Base-by-base conservation (phyloP, 2,797 vertebrate species). In the Acanthopagrus latus region DNA sequence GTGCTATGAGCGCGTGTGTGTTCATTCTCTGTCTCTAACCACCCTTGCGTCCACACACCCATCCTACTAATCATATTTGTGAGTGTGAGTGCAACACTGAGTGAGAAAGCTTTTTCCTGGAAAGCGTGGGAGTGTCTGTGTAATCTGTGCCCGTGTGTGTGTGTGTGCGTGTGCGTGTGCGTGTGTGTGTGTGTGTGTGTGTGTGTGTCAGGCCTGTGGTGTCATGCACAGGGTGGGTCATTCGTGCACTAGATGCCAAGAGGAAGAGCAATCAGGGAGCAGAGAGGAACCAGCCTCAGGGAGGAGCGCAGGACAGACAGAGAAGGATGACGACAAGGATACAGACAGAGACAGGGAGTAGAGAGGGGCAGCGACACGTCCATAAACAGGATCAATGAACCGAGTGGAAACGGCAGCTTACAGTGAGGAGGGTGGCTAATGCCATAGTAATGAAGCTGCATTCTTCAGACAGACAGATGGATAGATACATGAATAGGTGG, bases 251-350 rank as follows among this genome's bases (percentile, higher is more conserved):
- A 63, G 47, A 89, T 89, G 88, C 90, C 91, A 93, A 95, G 89
- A 95, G 94, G 94, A 95, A 95, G 88, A 93, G 93, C 84, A 95
- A 95, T 95, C 92, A 94, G 82, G 76, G 81, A 83, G 83, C 77
- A 57, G 65, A 76, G 86, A 87, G 87, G 86, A 91, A 88, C 83
- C 82, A 68, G 85, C 70, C 65, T 75, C 82, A 91, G 88, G 85
- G 89, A 86, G 83, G 86, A 79, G 75, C 67, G 84, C 73, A 59
- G 65, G 27, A 80, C 68, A 91, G 81, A 85, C 73, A 86, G 79
- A 85, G 12, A 68, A 58, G 52, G 67, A 76, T 78, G 85, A 85
- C 43, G 74, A 71, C 67, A 74, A 84, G 82, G 80, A 91, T 70
- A 52, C 72, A 72, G 85, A 80, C 67, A 80, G 86, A 88, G 80